Evolutionary conservation across 2,113 vertebrate species (phyloP).

Genomic region (Canis aureus): DNA sequence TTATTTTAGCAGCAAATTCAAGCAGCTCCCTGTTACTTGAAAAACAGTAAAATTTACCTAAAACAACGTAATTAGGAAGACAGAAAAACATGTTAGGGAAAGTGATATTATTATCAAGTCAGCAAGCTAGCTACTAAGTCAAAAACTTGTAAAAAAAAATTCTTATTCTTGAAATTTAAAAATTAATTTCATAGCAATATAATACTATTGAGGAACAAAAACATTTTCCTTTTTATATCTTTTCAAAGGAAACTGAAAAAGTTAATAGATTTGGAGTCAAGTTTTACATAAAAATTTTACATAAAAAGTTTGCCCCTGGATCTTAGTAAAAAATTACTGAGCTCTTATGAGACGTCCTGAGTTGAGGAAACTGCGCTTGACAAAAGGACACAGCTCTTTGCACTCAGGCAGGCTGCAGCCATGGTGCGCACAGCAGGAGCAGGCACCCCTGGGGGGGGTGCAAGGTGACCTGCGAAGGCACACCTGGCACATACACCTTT

Average conservation of each 20-base stretch:
- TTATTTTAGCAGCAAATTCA: not conserved
- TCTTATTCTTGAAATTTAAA: slow-evolving; percentile 54
- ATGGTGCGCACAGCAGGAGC: accelerated
- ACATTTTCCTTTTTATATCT: slow-evolving; percentile 18
- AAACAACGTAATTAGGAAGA: not conserved
- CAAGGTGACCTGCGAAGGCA: not conserved
- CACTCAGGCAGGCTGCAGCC: not conserved
- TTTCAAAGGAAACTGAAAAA: slow-evolving; percentile 17
- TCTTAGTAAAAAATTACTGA: not conserved
- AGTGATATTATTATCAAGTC: not conserved
- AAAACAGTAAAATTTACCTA: not conserved
- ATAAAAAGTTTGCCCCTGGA: not conserved
- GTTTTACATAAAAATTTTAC: not conserved
- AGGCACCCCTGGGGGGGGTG: not conserved
- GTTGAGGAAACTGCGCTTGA: not conserved
- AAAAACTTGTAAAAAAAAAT: slow-evolving; percentile 39
- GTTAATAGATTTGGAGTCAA: slow-evolving; percentile 3
- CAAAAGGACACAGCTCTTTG: not conserved
- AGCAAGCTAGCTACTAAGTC: not conserved
- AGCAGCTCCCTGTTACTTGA: not conserved
- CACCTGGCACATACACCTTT: not conserved
- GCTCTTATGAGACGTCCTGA: not conserved
- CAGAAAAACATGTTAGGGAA: not conserved
- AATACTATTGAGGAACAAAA: slow-evolving; percentile 31
- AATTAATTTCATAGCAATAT: slow-evolving; percentile 23